Evolutionary conservation across 2,113 vertebrate genomes (phyloP).

Genomic region (Rana temporaria): DNA sequence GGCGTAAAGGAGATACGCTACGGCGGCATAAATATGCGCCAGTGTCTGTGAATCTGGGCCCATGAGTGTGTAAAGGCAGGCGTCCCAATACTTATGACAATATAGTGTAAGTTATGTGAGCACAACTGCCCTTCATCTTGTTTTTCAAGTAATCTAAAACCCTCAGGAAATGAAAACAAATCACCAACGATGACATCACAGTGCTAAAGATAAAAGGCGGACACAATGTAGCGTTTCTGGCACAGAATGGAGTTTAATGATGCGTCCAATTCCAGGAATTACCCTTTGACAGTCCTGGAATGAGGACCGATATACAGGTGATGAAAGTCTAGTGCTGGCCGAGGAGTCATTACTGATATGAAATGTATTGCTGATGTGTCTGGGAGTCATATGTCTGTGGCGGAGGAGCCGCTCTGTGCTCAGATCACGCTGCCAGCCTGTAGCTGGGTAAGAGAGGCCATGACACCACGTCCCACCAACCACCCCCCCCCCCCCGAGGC

Average conservation of each 20-base stretch:
- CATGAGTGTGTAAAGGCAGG: too few species aligned
- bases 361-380: slow-evolving; percentile 29
- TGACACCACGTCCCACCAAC: too few species aligned
- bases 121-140: too few species aligned
- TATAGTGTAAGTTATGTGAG: too few species aligned
- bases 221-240: background rate
- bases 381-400: slow-evolving; percentile 4
- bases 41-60: too few species aligned
- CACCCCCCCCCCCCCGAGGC: slow-evolving; percentile 18
- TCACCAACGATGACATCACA: too few species aligned
- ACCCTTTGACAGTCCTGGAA: background rate
- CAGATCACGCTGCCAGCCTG: background rate
- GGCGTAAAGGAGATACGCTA: too few species aligned
- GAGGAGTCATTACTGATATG: slow-evolving; percentile 19
- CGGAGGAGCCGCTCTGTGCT: background rate
- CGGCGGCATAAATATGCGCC: too few species aligned
- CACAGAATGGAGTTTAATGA: slow-evolving; percentile 42
- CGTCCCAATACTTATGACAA: too few species aligned
- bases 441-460: background rate
- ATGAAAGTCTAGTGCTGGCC: background rate
- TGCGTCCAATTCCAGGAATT: background rate
- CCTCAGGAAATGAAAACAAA: too few species aligned
- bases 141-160: too few species aligned
- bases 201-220: background rate
- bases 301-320: background rate